These are phyloP conservation scores for Synanthedon vespiformis DNA, from an alignment of 2,888 invertebrate genomes.

Conservation along the genomic window DNA sequence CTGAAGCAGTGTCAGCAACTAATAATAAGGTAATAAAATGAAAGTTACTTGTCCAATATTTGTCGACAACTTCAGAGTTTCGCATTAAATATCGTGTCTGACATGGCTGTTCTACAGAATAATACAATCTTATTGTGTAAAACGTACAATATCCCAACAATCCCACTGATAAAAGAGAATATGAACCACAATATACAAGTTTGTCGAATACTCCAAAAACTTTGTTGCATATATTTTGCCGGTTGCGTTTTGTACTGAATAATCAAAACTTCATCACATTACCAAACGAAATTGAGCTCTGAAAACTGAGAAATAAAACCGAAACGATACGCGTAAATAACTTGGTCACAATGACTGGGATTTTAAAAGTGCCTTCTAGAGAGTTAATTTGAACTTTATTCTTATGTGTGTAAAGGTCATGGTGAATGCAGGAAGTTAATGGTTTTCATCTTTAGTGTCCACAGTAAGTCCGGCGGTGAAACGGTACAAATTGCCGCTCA, in stretches of 20 bases:
- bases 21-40: no score
- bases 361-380: not conserved
- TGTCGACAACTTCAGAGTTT: no score
- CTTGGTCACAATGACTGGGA: not conserved
- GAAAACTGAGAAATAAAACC: not conserved
- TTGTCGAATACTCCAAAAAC: conserved; percentile 35
- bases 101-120: no score
- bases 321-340: not conserved
- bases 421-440: conserved; percentile 6
- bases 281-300: conserved; percentile 1
- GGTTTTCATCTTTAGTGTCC: conserved; percentile 12
- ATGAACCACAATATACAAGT: conserved; percentile 31
- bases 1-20: no score
- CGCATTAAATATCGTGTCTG: no score
- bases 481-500: conserved; percentile 42
- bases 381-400: not conserved
- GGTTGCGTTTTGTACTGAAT: conserved; percentile 24
- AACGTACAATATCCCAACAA: not conserved
- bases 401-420: not conserved
- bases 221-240: conserved; percentile 22
- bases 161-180: conserved; percentile 24
- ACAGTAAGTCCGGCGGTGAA: conserved; percentile 25
- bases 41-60: no score
- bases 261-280: conserved; percentile 4
- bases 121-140: not conserved